Percentiles rank a stretch among this genome's conserved stretches.
Evolutionary conservation across 2,797 vertebrate genomes (phyloP).

Genomic region (Saxicola maurus): DNA sequence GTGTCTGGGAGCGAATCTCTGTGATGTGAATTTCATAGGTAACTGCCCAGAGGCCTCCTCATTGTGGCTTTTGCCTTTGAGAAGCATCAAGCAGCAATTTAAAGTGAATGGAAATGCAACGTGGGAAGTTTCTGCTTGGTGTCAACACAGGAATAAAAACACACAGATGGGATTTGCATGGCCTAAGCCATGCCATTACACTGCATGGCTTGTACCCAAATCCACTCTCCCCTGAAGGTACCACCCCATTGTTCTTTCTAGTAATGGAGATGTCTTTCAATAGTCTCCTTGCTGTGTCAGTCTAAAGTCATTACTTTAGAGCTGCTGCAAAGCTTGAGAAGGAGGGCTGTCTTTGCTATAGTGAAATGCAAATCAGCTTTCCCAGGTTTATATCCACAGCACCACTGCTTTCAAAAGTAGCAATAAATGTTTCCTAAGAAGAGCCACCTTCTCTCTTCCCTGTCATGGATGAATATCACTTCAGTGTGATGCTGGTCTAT

Average conservation of each 20-base stretch:
- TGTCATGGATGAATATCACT: neutral
- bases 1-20: neutral
- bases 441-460: neutral
- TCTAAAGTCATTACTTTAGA: neutral
- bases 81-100: neutral
- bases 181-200: accelerated
- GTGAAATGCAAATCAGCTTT: neutral
- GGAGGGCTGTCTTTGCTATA: neutral
- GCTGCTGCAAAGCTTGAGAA: neutral
- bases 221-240: neutral
- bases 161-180: neutral
- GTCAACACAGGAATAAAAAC: neutral
- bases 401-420: neutral
- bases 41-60: neutral
- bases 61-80: neutral
- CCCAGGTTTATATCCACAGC: neutral
- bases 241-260: neutral
- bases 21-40: neutral
- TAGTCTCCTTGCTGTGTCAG: neutral
- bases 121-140: neutral
- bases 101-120: neutral
- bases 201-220: neutral
- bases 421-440: neutral
- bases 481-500: neutral
- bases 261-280: neutral